phyloP scores from a whole-genome alignment of 2,113 vertebrate genomes.

The Lathamus discolor region DNA sequence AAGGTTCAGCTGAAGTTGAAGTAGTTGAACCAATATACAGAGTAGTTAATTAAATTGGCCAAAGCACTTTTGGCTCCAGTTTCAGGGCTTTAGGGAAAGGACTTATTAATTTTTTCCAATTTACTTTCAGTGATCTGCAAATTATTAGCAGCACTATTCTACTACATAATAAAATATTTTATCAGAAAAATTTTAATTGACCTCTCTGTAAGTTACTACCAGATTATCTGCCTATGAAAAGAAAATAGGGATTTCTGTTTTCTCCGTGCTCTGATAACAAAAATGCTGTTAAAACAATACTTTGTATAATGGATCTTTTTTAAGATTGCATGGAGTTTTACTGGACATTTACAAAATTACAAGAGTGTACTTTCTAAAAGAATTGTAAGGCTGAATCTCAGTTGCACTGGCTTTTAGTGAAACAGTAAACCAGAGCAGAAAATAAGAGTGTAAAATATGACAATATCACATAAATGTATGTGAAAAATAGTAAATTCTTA shows the following conservation, averaged over 20 bases:
- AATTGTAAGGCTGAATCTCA: background rate
- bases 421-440: background rate
- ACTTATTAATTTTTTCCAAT: background rate
- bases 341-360: background rate
- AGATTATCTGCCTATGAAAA: background rate
- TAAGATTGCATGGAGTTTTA: background rate
- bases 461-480: background rate
- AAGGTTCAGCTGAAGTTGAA: background rate
- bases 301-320: background rate
- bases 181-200: background rate
- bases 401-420: background rate
- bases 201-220: background rate
- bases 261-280: background rate
- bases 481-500: background rate
- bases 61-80: background rate
- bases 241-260: background rate
- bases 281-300: background rate
- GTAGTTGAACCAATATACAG: background rate
- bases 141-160: background rate
- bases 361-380: background rate
- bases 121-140: background rate
- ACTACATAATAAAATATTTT: background rate
- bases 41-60: constrained; percentile 4
- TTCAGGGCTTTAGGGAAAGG: background rate
- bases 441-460: background rate